A percentile compares a stretch with the other conserved stretches of the same genome.
These are phyloP conservation scores for Thunnus albacares DNA, from an alignment of 2,797 vertebrate genomes.

Conservation along the genomic window DNA sequence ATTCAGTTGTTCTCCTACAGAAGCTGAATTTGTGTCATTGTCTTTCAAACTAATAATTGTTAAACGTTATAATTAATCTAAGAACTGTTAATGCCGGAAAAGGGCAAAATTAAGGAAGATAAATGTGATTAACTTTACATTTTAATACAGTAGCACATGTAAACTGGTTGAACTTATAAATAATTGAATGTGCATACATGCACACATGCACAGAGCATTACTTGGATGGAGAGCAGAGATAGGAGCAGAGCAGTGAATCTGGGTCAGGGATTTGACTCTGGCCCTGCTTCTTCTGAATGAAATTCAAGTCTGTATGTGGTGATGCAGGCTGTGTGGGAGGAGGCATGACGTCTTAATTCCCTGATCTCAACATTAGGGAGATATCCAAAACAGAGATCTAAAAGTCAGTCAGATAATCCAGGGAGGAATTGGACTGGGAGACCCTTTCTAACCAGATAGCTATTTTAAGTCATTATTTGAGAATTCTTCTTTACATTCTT, in stretches of 20 bases:
- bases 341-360: constrained; percentile 57
- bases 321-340: constrained; percentile 47
- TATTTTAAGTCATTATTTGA: constrained; percentile 2
- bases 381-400: constrained; percentile 40
- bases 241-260: constrained; percentile 51
- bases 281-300: constrained; percentile 35
- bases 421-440: constrained; percentile 12
- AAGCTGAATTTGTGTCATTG: background rate
- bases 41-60: constrained; percentile 3
- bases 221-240: constrained; percentile 8
- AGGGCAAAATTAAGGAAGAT: constrained; percentile 16
- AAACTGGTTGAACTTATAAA: constrained; percentile 54
- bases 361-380: constrained; percentile 57
- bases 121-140: constrained; percentile 31
- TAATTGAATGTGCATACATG: constrained; percentile 55
- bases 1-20: background rate
- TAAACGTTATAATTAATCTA: constrained; percentile 18
- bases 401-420: constrained; percentile 39
- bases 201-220: background rate
- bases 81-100: background rate
- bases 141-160: constrained; percentile 52
- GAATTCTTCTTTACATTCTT: constrained; percentile 6
- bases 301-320: constrained; percentile 35
- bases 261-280: constrained; percentile 66
- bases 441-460: constrained; percentile 2